Evolutionary conservation across 2,888 invertebrate genomes (phyloP).

Genomic region (Antitype chi): DNA sequence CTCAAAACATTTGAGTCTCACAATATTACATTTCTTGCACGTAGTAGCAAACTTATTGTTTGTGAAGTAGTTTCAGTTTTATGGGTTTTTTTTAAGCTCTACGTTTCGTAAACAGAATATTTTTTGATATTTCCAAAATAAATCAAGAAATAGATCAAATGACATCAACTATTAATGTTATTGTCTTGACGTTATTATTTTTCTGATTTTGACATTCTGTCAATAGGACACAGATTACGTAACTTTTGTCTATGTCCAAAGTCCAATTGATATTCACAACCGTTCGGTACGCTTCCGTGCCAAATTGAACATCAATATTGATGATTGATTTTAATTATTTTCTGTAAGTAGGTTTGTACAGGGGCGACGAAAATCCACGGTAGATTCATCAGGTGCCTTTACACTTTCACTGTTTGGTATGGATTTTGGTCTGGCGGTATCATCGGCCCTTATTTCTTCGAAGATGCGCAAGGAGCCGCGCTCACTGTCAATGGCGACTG

Average conservation of each 20-base stretch:
- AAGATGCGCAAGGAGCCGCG: too few species aligned
- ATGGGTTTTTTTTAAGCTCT: not conserved
- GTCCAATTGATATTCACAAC: not conserved
- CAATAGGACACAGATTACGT: slow-evolving; percentile 28
- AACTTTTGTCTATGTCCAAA: slow-evolving; percentile 24
- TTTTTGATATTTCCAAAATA: slow-evolving; percentile 49
- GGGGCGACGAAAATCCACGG: too few species aligned
- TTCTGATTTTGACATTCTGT: slow-evolving; percentile 32
- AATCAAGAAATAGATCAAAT: slow-evolving; percentile 50
- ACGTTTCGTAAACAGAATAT: not conserved
- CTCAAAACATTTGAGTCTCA: slow-evolving; percentile 66
- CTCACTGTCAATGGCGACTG: too few species aligned
- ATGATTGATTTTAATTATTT: too few species aligned
- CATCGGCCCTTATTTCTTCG: too few species aligned
- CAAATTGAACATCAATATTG: too few species aligned
- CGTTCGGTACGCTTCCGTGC: too few species aligned
- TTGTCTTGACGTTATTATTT: slow-evolving; percentile 21
- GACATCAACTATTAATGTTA: slow-evolving; percentile 48
- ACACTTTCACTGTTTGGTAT: too few species aligned
- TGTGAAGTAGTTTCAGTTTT: not conserved
- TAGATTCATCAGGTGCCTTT: too few species aligned
- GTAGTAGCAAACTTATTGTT: not conserved
- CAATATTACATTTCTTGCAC: slow-evolving; percentile 35
- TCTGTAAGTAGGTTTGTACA: too few species aligned
- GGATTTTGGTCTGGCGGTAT: too few species aligned